These are phyloP conservation scores for Neria commutata DNA, from an alignment of 2,888 invertebrate species.

Conservation along the genomic window DNA sequence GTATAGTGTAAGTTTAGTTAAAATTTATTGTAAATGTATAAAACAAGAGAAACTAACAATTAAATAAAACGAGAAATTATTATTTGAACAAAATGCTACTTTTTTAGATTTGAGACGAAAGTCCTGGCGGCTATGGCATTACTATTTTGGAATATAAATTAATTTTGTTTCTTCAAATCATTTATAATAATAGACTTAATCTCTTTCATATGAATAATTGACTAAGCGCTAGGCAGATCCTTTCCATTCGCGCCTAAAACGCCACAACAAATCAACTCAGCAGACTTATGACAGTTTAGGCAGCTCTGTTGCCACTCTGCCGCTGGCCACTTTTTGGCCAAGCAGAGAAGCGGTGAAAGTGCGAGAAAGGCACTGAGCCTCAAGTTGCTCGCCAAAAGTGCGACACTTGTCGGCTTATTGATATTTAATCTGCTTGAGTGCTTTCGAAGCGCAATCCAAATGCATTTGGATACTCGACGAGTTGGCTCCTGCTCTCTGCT, in stretches of 20 bases:
- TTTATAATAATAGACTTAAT: too few relatives aligned
- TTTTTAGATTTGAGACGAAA: too few relatives aligned
- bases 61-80: constrained; percentile 8
- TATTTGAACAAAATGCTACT: too few relatives aligned
- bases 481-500: too few relatives aligned
- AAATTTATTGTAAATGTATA: constrained; percentile 49
- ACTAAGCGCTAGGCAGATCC: neutral
- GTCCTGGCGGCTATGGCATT: too few relatives aligned
- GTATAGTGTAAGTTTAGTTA: too few relatives aligned
- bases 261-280: neutral
- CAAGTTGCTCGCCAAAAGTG: neutral
- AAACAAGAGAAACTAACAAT: constrained; percentile 39
- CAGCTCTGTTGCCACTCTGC: neutral
- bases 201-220: too few relatives aligned
- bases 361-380: neutral
- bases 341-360: neutral
- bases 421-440: constrained; percentile 18
- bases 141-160: too few relatives aligned
- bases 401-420: constrained; percentile 16
- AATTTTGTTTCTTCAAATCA: too few relatives aligned
- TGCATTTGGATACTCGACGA: neutral
- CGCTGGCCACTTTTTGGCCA: neutral
- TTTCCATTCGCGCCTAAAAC: neutral
- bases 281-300: constrained; percentile 1
- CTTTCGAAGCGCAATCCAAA: too few relatives aligned